A percentile compares a stretch with the other conserved stretches of the same genome.
These are phyloP conservation scores for Platorchestia sp. DNA, from an alignment of 1,140 invertebrate genomes.

Conservation along the genomic window DNA sequence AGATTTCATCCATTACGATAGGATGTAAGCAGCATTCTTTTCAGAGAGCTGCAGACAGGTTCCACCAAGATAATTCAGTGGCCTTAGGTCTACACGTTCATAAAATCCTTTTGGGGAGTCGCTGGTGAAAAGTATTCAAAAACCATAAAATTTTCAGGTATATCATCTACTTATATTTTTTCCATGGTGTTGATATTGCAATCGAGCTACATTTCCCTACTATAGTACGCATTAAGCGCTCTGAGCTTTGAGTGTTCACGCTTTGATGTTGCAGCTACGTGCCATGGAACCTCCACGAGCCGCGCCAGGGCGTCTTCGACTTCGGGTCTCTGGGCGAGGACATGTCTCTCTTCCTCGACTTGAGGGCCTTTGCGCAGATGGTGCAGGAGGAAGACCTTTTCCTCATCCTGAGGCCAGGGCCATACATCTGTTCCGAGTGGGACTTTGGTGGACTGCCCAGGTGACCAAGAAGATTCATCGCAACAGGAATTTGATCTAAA, in stretches of 20 bases:
- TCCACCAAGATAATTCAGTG: too few relatives aligned
- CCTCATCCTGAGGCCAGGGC: slow-evolving; percentile 71
- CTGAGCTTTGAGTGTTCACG: neutral
- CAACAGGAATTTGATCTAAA: neutral
- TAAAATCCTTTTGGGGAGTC: too few relatives aligned
- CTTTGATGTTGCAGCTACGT: neutral
- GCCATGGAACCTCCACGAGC: slow-evolving; percentile 74
- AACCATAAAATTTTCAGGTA: neutral
- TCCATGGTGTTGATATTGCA: too few relatives aligned
- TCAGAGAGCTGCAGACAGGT: too few relatives aligned
- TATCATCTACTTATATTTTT: neutral
- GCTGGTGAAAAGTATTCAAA: neutral
- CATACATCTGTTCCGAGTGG: slow-evolving; percentile 73
- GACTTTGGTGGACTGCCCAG: slow-evolving; percentile 71
- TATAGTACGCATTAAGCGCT: neutral
- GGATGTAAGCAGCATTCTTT: too few relatives aligned
- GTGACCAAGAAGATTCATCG: slow-evolving; percentile 56
- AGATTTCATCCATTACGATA: too few relatives aligned
- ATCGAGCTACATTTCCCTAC: neutral
- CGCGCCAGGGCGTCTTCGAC: slow-evolving; percentile 71
- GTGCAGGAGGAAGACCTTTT: slow-evolving; percentile 67
- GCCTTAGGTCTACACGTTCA: too few relatives aligned
- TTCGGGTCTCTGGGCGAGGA: slow-evolving; percentile 71
- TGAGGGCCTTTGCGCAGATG: slow-evolving; percentile 63
- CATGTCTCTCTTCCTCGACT: slow-evolving; percentile 82